Base-by-base conservation (phyloP, 23 tunicate genomes). In the Halocynthia aurantium region DNA sequence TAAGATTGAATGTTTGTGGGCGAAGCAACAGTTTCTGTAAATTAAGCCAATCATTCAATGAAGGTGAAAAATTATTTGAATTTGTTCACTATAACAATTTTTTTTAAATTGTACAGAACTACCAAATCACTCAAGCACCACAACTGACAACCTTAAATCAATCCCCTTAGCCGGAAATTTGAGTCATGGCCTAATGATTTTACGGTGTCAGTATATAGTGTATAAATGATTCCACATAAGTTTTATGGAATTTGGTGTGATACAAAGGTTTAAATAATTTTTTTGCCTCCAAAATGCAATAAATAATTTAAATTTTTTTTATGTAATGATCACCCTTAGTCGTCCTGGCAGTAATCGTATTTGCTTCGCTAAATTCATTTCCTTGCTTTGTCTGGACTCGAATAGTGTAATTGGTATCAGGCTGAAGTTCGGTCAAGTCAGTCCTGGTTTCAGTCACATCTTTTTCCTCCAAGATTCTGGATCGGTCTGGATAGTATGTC, bases 351-450 rank as follows among this genome's bases (percentile, higher is more conserved):
- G 78, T 51, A 10, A 53, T 20, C 8, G 49, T 44, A 10, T 22
- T 53, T 15, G 63, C 64, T n/a, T 22, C 61, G 56, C 78, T 74
- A 5, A 52, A 54, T 74, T 74, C 78, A 56, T 7, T 74, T 74
- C 78, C 78, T 74, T 74, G 78, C 21, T 74, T 74, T 19, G 60
- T 74, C 31, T 74, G 78, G 57, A 74, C 78, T 54, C 57, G 78
- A 74, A 74, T 54, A 10, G 55, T 56, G 63, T 74, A 74, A 7
- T 56, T 4, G 0, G 78, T 74, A 54, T 74, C 56, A 11, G 78
- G 78, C 56, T 74, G 60, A 20, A 74, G 56, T 11, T 54, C 56
- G 8, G 63, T 56, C 8, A 74, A 21, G 19, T 56, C 50, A 12
- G 31, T 65, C 9, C 50, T 19, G 64, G 6, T 74, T 10, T 62